Conservation (phyloP, 2,888 invertebrate genomes). For the Parascotia fuliginaria region DNA sequence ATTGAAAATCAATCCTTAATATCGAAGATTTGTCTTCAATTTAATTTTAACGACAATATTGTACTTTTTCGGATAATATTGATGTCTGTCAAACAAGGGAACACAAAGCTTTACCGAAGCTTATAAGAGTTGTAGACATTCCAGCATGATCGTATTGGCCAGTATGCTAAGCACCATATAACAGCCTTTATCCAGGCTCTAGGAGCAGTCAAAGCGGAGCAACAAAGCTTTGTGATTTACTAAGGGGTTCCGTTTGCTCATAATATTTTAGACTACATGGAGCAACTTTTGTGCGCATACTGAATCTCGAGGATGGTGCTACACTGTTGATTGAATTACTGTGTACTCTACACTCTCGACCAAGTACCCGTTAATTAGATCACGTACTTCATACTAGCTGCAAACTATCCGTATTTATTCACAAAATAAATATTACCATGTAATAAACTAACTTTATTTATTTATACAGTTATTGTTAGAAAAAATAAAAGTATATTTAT, state of each 20-base stretch:
- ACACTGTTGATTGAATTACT: slow-evolving; percentile 48
- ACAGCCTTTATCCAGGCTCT: slow-evolving; percentile 36
- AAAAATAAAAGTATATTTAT: no score
- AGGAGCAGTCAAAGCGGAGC: slow-evolving; percentile 33
- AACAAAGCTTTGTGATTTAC: slow-evolving; percentile 55
- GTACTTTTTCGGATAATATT: no score
- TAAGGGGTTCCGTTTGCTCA: slow-evolving; percentile 46
- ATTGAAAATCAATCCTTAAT: slow-evolving; percentile 30
- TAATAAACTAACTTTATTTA: no score
- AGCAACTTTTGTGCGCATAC: slow-evolving; percentile 39
- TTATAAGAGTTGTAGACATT: slow-evolving; percentile 17
- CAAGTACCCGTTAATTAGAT: slow-evolving; percentile 7
- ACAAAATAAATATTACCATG: no score
- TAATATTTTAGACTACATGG: slow-evolving; percentile 44
- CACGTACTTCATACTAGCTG: background rate
- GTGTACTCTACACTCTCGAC: slow-evolving; percentile 8
- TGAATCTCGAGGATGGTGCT: slow-evolving; percentile 19
- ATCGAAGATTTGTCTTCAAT: slow-evolving; percentile 33
- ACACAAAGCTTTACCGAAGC: no score
- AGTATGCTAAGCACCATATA: slow-evolving; percentile 35
- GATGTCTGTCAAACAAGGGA: no score
- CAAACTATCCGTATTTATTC: no score
- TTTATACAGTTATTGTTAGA: no score
- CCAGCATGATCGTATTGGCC: slow-evolving; percentile 6
- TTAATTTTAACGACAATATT: slow-evolving; percentile 35